phyloP scores from a whole-genome alignment of 2,113 vertebrate genomes.

The Melanocharis versteri region DNA sequence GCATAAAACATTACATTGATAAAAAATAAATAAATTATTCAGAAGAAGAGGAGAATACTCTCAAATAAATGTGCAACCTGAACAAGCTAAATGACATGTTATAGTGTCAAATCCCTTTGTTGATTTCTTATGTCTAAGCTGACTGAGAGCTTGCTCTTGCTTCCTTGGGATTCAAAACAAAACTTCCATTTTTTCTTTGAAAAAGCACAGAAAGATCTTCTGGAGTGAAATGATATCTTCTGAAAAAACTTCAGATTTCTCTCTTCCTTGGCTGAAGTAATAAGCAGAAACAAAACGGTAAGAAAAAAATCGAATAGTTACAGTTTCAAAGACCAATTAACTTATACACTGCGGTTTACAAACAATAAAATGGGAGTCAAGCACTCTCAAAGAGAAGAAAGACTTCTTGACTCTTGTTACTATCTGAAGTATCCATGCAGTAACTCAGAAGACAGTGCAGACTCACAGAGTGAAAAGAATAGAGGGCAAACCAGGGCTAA shows the following conservation, averaged over 20 bases:
- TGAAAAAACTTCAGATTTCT: background rate
- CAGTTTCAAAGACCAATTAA: background rate
- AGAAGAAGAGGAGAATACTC: background rate
- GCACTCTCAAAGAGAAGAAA: background rate
- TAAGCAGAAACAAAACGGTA: background rate
- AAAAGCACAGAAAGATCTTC: background rate
- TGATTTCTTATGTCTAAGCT: background rate
- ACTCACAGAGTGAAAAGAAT: background rate
- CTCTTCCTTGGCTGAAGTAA: background rate
- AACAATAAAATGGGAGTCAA: slow-evolving; percentile 16
- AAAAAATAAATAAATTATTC: background rate
- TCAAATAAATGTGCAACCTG: background rate
- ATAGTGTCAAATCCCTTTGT: background rate
- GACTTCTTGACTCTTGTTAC: background rate
- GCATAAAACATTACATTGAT: background rate
- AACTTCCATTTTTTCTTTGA: background rate
- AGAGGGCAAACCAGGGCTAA: background rate
- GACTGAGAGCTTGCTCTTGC: background rate
- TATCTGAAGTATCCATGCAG: background rate
- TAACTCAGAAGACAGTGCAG: background rate
- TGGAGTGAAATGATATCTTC: background rate
- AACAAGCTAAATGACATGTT: background rate
- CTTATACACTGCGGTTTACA: background rate
- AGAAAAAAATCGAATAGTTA: background rate
- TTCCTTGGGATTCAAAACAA: background rate